Base-by-base conservation (phyloP, 2,113 vertebrate species). In the Tragelaphus strepsiceros region DNA sequence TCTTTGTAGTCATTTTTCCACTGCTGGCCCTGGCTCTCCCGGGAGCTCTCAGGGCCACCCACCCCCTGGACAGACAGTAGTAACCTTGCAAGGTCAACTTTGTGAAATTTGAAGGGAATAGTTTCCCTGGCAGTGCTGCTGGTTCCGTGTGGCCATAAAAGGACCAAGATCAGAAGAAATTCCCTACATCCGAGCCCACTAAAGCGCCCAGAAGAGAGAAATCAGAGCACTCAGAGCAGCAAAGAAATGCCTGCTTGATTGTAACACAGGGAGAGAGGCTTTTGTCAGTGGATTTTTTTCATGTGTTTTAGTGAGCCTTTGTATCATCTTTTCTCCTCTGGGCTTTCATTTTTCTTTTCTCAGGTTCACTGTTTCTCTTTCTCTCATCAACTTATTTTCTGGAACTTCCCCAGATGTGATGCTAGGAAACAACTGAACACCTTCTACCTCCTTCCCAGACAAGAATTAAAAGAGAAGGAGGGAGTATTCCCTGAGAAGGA, bases 91-190 rank as follows among this genome's bases (percentile, higher is more conserved):
- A 89, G 96, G 82, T 97, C 96, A 98, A 46, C 39, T 39, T 80
- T 86, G 61, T 49, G 53, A 64, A 81, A 94, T 59, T 32, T 30
- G 56, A 95, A 95, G 80, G 82, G 35, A 82, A 78, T 8, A n/a
- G 28, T 53, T 81, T 96, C 24, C 61, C 43, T 93, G 85, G 77
- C 85, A 91, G 19, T 58, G 88, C 95, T 93, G 74, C 85, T 3
- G 51, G 88, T 85, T 91, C 97, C 90, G 10, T 80, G 82, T 28
- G 22, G 35, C 67, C 61, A 88, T 88, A 53, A 95, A 91, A 85
- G 62, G 88, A n/a, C 67, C 71, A 84, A 95, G 94, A 97, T 83
- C 64, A 96, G 81, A 98, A 97, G 93, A 96, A 80, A 96, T 53
- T 83, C 49, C 51, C 61, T 24, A 83, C 32, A n/a, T 86, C 35